phyloP scores from a whole-genome alignment of 2,797 vertebrate species.

The Phrynocephalus vlangalii region DNA sequence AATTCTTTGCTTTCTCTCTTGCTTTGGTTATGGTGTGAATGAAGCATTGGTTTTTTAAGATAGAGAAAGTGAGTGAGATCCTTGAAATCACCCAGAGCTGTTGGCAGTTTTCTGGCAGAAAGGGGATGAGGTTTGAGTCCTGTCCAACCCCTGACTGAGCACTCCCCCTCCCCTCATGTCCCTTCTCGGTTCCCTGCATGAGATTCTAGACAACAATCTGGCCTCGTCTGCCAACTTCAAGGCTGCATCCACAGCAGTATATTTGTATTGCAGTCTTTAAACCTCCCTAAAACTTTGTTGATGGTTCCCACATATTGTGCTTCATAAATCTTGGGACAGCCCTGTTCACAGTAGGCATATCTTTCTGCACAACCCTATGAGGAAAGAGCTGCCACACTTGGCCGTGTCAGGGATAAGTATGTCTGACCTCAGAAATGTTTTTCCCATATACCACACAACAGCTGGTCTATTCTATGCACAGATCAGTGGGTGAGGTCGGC shows the following conservation, averaged over 20 bases:
- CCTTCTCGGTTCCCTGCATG: neutral
- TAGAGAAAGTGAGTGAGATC: constrained; percentile 29
- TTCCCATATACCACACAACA: too few relatives aligned
- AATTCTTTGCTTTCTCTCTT: constrained; percentile 55
- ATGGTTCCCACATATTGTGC: neutral
- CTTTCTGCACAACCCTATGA: neutral
- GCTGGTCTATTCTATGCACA: neutral
- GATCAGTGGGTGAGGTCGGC: neutral
- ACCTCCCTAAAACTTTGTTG: neutral
- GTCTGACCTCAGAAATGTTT: neutral
- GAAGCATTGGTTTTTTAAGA: constrained; percentile 58
- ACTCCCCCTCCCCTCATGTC: neutral
- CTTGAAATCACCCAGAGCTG: constrained; percentile 21
- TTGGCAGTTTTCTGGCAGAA: constrained; percentile 3
- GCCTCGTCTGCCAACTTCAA: neutral
- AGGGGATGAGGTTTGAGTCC: neutral
- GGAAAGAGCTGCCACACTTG: neutral
- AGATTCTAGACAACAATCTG: neutral
- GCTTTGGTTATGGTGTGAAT: constrained; percentile 28
- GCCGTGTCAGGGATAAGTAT: neutral
- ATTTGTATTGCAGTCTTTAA: neutral
- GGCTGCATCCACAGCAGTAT: neutral
- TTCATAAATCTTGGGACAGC: neutral
- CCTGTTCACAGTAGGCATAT: neutral
- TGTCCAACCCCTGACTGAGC: neutral